Conservation (phyloP, 92 coral and sea anemone species). For the Siderastrea siderea region DNA sequence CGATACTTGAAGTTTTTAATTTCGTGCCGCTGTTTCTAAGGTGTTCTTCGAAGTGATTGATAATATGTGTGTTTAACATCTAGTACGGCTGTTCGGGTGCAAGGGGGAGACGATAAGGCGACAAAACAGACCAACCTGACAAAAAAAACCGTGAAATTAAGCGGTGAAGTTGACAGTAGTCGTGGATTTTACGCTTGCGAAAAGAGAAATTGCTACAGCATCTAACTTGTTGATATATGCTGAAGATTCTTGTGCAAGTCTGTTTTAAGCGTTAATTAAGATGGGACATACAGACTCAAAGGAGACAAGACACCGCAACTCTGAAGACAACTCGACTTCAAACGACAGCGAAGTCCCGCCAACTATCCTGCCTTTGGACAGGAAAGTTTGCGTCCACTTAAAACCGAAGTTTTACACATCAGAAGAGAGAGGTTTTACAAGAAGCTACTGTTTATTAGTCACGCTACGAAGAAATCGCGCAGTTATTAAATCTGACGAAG, state of each 20-base stretch:
- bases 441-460: slow-evolving; percentile 59
- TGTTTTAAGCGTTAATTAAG: neutral
- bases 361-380: slow-evolving; percentile 74
- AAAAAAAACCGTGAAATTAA: neutral
- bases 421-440: slow-evolving; percentile 72
- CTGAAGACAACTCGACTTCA: neutral
- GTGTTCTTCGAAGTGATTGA: neutral
- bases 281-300: slow-evolving; percentile 38
- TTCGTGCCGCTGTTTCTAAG: neutral
- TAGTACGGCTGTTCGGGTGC: too few species aligned
- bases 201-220: too few species aligned
- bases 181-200: too few species aligned
- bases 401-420: slow-evolving; percentile 89
- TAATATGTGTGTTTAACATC: neutral
- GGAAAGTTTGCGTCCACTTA: slow-evolving; percentile 73
- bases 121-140: neutral
- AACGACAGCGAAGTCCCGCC: slow-evolving; percentile 41
- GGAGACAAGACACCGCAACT: neutral
- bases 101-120: neutral
- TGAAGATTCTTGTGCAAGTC: neutral
- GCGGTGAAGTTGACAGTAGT: neutral
- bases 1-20: neutral
- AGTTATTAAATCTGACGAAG: slow-evolving; percentile 9
- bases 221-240: neutral
- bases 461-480: slow-evolving; percentile 41